phyloP scores from a whole-genome alignment of 2,113 vertebrate species.

The Mus pahari region DNA sequence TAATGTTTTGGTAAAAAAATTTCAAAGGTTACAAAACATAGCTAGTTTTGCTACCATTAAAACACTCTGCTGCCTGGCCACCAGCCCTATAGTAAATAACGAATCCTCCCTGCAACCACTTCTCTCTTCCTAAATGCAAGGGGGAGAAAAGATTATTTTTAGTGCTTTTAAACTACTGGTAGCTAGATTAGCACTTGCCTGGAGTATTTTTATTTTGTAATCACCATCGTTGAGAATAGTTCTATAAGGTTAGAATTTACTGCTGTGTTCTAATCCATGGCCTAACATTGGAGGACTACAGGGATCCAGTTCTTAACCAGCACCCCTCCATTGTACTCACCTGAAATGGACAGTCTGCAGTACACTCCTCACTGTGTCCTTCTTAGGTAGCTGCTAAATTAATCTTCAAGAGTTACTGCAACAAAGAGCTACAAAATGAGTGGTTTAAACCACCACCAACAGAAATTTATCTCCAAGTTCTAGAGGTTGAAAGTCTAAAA shows the following conservation, averaged over 20 bases:
- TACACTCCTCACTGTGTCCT: background rate
- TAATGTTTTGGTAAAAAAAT: background rate
- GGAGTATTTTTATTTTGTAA: background rate
- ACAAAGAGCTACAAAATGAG: background rate
- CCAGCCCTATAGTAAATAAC: background rate
- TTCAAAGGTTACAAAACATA: background rate
- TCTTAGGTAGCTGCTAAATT: background rate
- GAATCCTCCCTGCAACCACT: background rate
- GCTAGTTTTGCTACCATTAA: background rate
- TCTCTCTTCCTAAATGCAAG: background rate
- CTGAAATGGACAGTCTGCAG: background rate
- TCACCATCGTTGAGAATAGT: background rate
- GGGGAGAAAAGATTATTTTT: background rate
- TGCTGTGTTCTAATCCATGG: background rate
- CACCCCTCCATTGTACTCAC: no score
- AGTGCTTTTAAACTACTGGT: background rate
- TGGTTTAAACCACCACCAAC: background rate
- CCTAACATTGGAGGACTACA: background rate
- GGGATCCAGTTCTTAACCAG: background rate
- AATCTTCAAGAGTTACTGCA: background rate
- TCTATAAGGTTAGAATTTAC: background rate
- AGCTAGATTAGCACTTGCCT: background rate
- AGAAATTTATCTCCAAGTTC: background rate
- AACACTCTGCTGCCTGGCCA: background rate
- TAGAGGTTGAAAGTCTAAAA: background rate